Evolutionary conservation across 2,113 vertebrate species (phyloP).

Genomic region (Dendropsophus ebraccatus): DNA sequence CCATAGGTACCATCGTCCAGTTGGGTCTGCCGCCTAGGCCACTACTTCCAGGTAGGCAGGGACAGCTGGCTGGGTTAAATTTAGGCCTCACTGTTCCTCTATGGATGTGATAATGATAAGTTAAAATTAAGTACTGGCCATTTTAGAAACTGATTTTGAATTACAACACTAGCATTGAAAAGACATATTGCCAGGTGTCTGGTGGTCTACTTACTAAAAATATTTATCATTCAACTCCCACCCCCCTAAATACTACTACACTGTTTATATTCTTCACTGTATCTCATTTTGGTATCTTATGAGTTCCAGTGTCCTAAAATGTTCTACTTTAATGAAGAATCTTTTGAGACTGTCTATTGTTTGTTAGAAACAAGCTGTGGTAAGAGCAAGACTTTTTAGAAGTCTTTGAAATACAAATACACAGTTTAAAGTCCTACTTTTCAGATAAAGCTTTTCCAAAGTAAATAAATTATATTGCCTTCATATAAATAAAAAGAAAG

Average conservation of each 20-base stretch:
- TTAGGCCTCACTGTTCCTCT: no score
- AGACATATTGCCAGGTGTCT: neutral
- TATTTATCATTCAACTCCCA: no score
- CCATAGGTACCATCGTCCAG: no score
- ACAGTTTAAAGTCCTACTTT: slow-evolving; percentile 68
- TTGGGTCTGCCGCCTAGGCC: no score
- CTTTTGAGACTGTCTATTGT: slow-evolving; percentile 28
- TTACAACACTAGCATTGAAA: neutral
- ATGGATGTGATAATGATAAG: no score
- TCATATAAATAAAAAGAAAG: slow-evolving; percentile 77
- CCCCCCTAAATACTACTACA: neutral
- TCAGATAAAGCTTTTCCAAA: slow-evolving; percentile 68
- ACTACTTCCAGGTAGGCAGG: no score
- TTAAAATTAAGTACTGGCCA: no score
- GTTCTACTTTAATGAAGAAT: slow-evolving; percentile 32
- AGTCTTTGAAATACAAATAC: slow-evolving; percentile 66
- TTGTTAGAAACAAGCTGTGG: slow-evolving; percentile 16
- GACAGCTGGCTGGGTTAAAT: no score
- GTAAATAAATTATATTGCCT: slow-evolving; percentile 76
- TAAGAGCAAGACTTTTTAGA: slow-evolving; percentile 44
- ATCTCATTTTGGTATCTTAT: slow-evolving; percentile 11
- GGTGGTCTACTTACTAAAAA: neutral
- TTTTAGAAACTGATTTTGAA: neutral
- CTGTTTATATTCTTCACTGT: neutral
- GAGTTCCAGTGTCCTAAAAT: slow-evolving; percentile 2